Conservation (phyloP, 2,888 invertebrate species). For the Chymomyza fuscimana region DNA sequence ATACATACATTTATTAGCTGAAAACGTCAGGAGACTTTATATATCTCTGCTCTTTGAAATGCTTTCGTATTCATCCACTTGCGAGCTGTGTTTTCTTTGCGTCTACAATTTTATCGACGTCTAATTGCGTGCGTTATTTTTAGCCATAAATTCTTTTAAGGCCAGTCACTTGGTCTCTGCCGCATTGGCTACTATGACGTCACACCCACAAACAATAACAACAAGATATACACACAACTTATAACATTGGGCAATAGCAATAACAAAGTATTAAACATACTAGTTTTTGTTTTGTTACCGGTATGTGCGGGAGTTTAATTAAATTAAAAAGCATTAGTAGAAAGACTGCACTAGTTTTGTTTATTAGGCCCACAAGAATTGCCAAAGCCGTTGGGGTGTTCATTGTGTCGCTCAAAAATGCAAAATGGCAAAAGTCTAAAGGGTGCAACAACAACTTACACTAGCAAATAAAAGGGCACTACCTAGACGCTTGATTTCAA, state of each 20-base stretch:
- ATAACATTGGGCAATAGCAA: background rate
- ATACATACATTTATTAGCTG: background rate
- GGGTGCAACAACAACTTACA: too few relatives aligned
- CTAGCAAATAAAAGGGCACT: too few relatives aligned
- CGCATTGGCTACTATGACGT: background rate
- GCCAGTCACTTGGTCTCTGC: slow-evolving; percentile 17
- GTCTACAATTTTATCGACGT: slow-evolving; percentile 14
- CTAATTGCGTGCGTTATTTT: slow-evolving; percentile 57
- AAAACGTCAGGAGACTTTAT: background rate
- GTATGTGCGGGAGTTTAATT: too few relatives aligned
- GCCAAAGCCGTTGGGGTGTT: too few relatives aligned
- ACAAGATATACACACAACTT: background rate
- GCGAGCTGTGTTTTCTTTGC: background rate
- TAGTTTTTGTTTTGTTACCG: background rate
- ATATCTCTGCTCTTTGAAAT: background rate
- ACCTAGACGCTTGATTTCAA: too few relatives aligned
- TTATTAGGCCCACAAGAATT: too few relatives aligned
- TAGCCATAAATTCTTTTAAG: slow-evolving; percentile 51
- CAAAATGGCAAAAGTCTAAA: too few relatives aligned
- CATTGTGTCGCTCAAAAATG: too few relatives aligned
- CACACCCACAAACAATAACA: slow-evolving; percentile 1
- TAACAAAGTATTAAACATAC: background rate
- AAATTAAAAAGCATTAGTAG: too few relatives aligned
- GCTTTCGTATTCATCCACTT: background rate
- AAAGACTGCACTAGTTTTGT: too few relatives aligned